A percentile compares a stretch with the other conserved stretches of the same genome.
Conservation (phyloP, 1,140 invertebrate species). For the Diabrotica undecimpunctata region DNA sequence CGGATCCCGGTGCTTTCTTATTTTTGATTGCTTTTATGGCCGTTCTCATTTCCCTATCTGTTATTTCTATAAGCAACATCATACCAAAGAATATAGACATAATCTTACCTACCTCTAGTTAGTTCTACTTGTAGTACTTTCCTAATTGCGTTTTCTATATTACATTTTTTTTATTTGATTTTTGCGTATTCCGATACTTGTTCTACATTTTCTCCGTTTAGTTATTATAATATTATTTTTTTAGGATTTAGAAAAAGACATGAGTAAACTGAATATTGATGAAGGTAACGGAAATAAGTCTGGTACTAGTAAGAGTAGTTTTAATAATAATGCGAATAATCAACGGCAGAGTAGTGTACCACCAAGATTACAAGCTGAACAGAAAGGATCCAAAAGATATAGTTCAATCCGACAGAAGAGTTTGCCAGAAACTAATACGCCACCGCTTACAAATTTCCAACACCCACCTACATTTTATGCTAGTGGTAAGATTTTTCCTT, state of each 20-base stretch:
- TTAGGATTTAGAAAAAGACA: slow-evolving; percentile 50
- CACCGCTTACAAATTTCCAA: slow-evolving; percentile 29
- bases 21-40: too few species aligned
- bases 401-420: slow-evolving; percentile 54
- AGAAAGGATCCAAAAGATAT: slow-evolving; percentile 53
- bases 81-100: too few species aligned
- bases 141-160: too few species aligned
- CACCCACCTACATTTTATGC: slow-evolving; percentile 36
- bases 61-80: too few species aligned
- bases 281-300: slow-evolving; percentile 30
- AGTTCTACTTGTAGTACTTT: too few species aligned
- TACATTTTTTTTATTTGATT: too few species aligned
- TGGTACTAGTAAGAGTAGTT: slow-evolving; percentile 44
- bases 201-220: too few species aligned
- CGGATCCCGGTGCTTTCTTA: too few species aligned
- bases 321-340: slow-evolving; percentile 19
- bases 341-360: slow-evolving; percentile 48
- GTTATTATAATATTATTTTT: slow-evolving; percentile 41
- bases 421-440: slow-evolving; percentile 44
- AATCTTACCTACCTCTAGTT: too few species aligned
- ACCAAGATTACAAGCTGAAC: slow-evolving; percentile 51
- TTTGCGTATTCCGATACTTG: too few species aligned
- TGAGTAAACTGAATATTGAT: slow-evolving; percentile 52
- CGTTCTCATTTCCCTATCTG: too few species aligned
- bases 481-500: slow-evolving; percentile 32